Conservation (phyloP, 2,888 invertebrate species). For the Punctoribates punctum region DNA sequence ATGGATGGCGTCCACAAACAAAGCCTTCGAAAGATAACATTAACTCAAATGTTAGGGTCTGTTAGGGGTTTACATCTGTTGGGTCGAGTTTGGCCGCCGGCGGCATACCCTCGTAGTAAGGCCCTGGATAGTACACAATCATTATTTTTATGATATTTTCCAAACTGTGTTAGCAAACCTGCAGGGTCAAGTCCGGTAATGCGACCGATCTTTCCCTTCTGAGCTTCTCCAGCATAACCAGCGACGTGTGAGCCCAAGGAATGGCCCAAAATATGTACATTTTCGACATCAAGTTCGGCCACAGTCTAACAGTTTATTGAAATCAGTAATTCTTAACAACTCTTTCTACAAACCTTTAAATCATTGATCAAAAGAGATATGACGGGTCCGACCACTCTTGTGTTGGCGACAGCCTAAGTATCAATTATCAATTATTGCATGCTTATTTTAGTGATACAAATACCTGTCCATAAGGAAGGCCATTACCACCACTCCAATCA, state of each 20-base stretch:
- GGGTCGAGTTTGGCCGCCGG: constrained; percentile 73
- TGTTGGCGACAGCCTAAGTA: constrained; percentile 53
- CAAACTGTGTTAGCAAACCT: constrained; percentile 51
- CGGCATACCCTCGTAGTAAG: constrained; percentile 79
- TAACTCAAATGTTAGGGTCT: neutral
- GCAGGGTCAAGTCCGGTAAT: constrained; percentile 74
- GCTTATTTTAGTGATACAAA: neutral
- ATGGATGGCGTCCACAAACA: constrained; percentile 84
- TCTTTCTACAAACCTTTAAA: constrained; percentile 46
- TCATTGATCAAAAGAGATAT: constrained; percentile 50
- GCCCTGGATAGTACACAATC: constrained; percentile 60
- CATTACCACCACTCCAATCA: constrained; percentile 45
- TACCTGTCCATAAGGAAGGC: neutral
- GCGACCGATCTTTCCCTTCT: constrained; percentile 36
- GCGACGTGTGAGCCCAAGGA: constrained; percentile 43
- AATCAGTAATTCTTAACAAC: neutral
- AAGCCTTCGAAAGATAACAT: constrained; percentile 57
- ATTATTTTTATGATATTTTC: too few species aligned
- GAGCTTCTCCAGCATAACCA: constrained; percentile 42
- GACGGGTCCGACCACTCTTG: constrained; percentile 53
- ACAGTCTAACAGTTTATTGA: neutral
- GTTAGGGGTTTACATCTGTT: constrained; percentile 60
- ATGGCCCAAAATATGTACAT: constrained; percentile 44
- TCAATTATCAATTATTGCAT: neutral
- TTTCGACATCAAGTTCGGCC: neutral